These are phyloP conservation scores for Aphelenchoides bicaudatus DNA, from an alignment of 2,888 invertebrate genomes.

Conservation along the genomic window DNA sequence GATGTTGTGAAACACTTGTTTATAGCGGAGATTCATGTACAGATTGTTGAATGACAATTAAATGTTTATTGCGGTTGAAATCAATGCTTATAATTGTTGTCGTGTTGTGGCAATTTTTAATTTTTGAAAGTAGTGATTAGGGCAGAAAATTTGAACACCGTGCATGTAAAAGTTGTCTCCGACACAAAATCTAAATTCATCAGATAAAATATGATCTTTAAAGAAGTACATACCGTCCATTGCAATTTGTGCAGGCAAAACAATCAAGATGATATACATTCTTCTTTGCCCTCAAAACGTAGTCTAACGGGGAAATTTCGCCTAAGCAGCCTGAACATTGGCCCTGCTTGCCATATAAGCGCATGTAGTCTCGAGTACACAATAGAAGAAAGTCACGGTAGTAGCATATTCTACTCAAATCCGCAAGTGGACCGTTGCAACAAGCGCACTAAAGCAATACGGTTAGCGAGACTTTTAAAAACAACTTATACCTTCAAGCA, in stretches of 20 bases:
- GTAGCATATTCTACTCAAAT: slow-evolving; percentile 11
- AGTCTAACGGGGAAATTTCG: slow-evolving; percentile 10
- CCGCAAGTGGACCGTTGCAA: slow-evolving; percentile 14
- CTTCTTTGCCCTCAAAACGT: slow-evolving; percentile 8
- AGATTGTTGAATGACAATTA: too few species aligned
- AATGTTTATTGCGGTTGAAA: too few species aligned
- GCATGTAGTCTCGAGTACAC: slow-evolving; percentile 17
- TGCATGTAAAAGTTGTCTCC: slow-evolving; percentile 4
- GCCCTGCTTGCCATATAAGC: slow-evolving; percentile 8
- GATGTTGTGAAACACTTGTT: too few species aligned
- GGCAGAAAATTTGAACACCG: not conserved
- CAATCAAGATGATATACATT: slow-evolving; percentile 11
- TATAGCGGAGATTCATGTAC: too few species aligned
- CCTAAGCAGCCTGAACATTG: slow-evolving; percentile 1
- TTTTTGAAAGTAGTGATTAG: slow-evolving; percentile 14
- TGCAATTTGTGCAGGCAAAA: slow-evolving; percentile 9
- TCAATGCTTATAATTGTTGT: too few species aligned
- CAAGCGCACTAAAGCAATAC: slow-evolving; percentile 8
- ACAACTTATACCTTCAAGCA: slow-evolving; percentile 13
- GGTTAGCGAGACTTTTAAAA: not conserved
- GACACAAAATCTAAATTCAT: slow-evolving; percentile 14
- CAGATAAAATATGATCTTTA: not conserved
- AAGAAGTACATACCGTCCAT: slow-evolving; percentile 7
- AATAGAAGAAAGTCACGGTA: slow-evolving; percentile 7
- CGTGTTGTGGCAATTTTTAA: too few species aligned